Conservation (phyloP, 2,113 vertebrate genomes). For the Anser brachyrhynchus region DNA sequence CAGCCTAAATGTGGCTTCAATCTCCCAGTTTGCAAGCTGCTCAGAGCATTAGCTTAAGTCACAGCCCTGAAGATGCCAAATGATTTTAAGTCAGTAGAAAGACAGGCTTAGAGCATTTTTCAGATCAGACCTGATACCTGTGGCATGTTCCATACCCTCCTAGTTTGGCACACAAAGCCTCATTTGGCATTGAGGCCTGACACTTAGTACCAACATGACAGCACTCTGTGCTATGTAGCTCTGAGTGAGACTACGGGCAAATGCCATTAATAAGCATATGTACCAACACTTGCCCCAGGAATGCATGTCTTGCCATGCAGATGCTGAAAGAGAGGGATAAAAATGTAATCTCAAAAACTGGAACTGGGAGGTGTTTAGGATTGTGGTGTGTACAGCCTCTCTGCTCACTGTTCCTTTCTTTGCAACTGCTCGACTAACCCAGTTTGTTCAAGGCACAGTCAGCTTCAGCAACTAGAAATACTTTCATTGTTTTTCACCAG, state of each 20-base stretch:
- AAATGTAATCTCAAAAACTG: neutral
- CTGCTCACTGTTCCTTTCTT: neutral
- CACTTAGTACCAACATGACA: neutral
- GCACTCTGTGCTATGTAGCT: neutral
- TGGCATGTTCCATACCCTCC: neutral
- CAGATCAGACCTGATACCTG: neutral
- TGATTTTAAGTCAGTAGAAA: neutral
- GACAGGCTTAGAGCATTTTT: neutral
- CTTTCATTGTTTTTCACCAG: neutral
- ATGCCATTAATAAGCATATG: neutral
- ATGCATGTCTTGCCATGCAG: neutral
- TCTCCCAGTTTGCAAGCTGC: neutral
- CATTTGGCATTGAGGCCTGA: neutral
- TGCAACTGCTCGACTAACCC: neutral
- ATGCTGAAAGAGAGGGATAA: accelerated
- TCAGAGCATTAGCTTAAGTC: neutral
- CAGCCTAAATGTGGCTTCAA: neutral
- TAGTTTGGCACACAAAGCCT: neutral
- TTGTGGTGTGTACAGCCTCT: neutral
- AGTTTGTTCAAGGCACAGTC: neutral
- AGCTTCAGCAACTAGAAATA: neutral
- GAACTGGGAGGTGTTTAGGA: neutral
- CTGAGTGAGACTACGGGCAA: neutral
- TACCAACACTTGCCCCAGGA: neutral
- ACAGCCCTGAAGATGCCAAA: neutral